Base-by-base conservation (phyloP, 2,797 vertebrate genomes). In the Xiphorhynchus erythropygius region DNA sequence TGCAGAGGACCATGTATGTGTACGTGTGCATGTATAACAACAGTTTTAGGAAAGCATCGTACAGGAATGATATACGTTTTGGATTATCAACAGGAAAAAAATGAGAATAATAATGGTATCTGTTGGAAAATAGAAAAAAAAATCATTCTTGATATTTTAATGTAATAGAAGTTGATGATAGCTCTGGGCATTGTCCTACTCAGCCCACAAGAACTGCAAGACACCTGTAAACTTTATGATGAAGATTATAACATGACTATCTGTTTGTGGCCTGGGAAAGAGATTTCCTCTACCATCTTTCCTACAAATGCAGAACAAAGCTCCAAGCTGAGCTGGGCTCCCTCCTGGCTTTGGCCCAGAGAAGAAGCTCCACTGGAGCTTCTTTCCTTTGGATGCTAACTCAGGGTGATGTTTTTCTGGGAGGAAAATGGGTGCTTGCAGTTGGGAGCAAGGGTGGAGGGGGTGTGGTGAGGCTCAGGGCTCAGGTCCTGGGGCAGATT, bases 381-480 rank as follows among this genome's bases (percentile, higher is more conserved):
- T 77, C 56, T 67, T 87, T 79, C 10, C 21, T 89, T 67, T 47
- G 50, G 21, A 14, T 53, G 17, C 18, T 60, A n/a, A 21, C 19
- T 18, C 47, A 28, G 19, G 22, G n/a, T 46, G 32, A 41, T 21
- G 18, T 77, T 75, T 32, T 83, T 21, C 18, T 67, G 25, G 11
- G 60, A 83, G 21, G 11, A 67, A 74, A 74, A 49, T 30, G 30
- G 18, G 13, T 79, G 17, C n/a, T 71, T 75, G 50, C 27, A 4
- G 5, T 2, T 82, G 30, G 35, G 46, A 86, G 67, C 18, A 75
- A 63, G 35, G 16, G 14, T 25, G 12, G 41, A 75, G 33, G 18
- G 1, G 7, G 18, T 1, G 1, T 44, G 42, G 32, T 1, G 3
- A 27, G 10, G 15, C 44, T 33, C 1, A 4, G 7, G 30, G 19